Evolutionary conservation across 2,113 vertebrate genomes (phyloP).

Genomic region (Anguilla rostrata): DNA sequence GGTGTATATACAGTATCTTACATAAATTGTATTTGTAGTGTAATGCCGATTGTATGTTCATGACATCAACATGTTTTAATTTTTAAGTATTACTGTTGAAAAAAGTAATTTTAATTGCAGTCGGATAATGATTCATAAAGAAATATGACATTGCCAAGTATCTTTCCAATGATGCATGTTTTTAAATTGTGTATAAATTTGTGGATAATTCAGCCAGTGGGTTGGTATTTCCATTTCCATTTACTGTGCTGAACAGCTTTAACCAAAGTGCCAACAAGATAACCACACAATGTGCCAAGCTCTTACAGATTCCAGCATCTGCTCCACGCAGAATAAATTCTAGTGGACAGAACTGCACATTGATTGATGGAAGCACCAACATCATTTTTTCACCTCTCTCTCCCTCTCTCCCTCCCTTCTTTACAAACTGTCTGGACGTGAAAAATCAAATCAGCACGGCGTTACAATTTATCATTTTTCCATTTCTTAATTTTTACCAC

Average conservation of each 20-base stretch:
- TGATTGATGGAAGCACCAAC: conserved; percentile 26
- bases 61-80: conserved; percentile 41
- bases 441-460: conserved; percentile 62
- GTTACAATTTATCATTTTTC: conserved; percentile 73
- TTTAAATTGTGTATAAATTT: neutral
- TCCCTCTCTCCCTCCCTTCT: conserved; percentile 48
- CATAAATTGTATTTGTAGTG: conserved; percentile 20
- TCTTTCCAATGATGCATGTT: conserved; percentile 26
- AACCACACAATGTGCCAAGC: conserved; percentile 31
- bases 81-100: conserved; percentile 12
- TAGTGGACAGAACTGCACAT: conserved; percentile 30
- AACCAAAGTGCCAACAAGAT: conserved; percentile 26
- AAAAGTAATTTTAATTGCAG: too few species aligned
- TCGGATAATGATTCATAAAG: neutral
- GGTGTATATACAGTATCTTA: conserved; percentile 24
- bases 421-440: conserved; percentile 48
- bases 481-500: conserved; percentile 77
- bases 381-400: conserved; percentile 26
- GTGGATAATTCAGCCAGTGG: neutral
- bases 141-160: conserved; percentile 21
- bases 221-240: conserved; percentile 20
- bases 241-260: conserved; percentile 25
- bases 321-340: conserved; percentile 51
- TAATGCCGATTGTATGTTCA: neutral
- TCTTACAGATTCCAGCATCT: conserved; percentile 37